These are phyloP conservation scores for Drosophila dives DNA, from an alignment of 2,888 invertebrate species.

Conservation along the genomic window DNA sequence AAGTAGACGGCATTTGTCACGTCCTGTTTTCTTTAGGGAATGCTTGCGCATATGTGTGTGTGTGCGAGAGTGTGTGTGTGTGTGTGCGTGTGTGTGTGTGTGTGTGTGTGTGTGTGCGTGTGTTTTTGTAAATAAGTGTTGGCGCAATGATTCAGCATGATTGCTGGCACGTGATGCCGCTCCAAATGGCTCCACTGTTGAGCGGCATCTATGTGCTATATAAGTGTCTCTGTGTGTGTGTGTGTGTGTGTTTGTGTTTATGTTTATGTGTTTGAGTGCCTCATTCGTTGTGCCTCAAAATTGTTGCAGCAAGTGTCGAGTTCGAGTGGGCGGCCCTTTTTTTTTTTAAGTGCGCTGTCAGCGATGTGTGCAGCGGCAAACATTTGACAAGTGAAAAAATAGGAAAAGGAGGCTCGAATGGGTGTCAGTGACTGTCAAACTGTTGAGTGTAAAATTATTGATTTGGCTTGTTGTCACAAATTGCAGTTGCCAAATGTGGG, in stretches of 20 bases:
- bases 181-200: slow-evolving; percentile 50
- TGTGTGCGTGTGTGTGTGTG: neutral
- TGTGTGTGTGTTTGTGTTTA: neutral
- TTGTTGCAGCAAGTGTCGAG: slow-evolving; percentile 13
- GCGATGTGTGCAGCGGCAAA: slow-evolving; percentile 24
- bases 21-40: slow-evolving; percentile 28
- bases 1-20: slow-evolving; percentile 34
- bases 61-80: neutral
- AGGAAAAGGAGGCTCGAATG: slow-evolving; percentile 10
- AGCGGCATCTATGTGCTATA: neutral
- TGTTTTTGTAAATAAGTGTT: slow-evolving; percentile 62
- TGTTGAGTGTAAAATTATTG: slow-evolving; percentile 49
- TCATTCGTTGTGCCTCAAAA: slow-evolving; percentile 4
- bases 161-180: slow-evolving; percentile 65
- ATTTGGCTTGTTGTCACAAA: slow-evolving; percentile 52
- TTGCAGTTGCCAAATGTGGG: slow-evolving; percentile 39
- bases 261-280: neutral
- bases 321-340: slow-evolving; percentile 15
- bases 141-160: slow-evolving; percentile 72
- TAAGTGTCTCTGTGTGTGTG: neutral
- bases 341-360: slow-evolving; percentile 26
- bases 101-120: slow-evolving; percentile 2
- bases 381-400: slow-evolving; percentile 7
- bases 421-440: slow-evolving; percentile 29
- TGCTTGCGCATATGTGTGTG: slow-evolving; percentile 5